Conservation (phyloP, 2,888 invertebrate genomes). For the Diarsia rubi region DNA sequence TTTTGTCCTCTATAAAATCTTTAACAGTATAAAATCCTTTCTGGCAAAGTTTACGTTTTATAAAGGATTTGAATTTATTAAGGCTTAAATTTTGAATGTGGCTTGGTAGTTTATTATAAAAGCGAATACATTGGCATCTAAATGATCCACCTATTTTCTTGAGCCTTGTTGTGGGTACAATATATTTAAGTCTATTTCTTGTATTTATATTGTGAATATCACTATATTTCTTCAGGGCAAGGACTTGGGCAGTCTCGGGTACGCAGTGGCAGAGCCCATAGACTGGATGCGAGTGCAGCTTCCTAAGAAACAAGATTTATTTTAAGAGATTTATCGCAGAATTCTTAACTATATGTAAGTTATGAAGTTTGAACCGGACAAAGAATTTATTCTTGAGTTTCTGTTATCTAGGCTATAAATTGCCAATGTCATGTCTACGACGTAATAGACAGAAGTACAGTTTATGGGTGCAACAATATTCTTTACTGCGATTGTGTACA, state of each 20-base stretch:
- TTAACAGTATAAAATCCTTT: too few relatives aligned
- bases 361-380: neutral
- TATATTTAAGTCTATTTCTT: too few relatives aligned
- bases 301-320: slow-evolving; percentile 93
- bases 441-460: neutral
- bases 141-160: too few relatives aligned
- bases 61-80: too few relatives aligned
- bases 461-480: slow-evolving; percentile 21
- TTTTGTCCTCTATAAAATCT: too few relatives aligned
- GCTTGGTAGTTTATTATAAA: too few relatives aligned
- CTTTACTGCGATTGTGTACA: slow-evolving; percentile 16
- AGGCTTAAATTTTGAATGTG: too few relatives aligned
- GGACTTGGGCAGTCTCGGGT: slow-evolving; percentile 90
- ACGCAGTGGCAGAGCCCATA: slow-evolving; percentile 89
- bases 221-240: too few relatives aligned
- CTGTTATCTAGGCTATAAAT: slow-evolving; percentile 1
- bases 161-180: too few relatives aligned
- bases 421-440: slow-evolving; percentile 4
- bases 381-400: neutral
- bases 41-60: too few relatives aligned
- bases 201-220: too few relatives aligned
- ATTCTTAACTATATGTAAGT: slow-evolving; percentile 93
- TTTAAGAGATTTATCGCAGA: slow-evolving; percentile 92
- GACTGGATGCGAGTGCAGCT: slow-evolving; percentile 92
- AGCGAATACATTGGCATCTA: too few relatives aligned